phyloP scores from a whole-genome alignment of 2,888 invertebrate species.

The Caenorhabditis japonica region DNA sequence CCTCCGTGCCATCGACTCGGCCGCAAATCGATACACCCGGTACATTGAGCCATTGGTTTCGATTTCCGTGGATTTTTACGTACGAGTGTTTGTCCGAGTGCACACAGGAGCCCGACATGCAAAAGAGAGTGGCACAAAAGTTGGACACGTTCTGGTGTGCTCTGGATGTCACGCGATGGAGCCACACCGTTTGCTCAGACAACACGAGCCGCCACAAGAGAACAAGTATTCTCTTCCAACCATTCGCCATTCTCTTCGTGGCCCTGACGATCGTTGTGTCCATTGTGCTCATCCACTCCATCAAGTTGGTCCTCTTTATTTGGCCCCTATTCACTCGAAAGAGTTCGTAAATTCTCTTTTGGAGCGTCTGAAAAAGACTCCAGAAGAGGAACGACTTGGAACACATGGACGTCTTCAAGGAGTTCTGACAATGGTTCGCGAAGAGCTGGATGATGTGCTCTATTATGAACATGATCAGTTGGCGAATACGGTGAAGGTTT shows the following conservation, averaged over 20 bases:
- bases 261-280: conserved; percentile 61
- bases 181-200: conserved; percentile 84
- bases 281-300: conserved; percentile 78
- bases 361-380: conserved; percentile 62
- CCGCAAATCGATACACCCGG: conserved; percentile 92
- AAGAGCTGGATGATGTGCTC: conserved; percentile 86
- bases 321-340: conserved; percentile 86
- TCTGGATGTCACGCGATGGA: conserved; percentile 88
- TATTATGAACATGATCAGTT: conserved; percentile 89
- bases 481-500: conserved; percentile 81
- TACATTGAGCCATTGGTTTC: conserved; percentile 92
- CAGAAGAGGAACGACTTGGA: conserved; percentile 80
- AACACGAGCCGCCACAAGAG: conserved; percentile 17
- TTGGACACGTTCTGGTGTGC: conserved; percentile 90
- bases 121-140: conserved; percentile 89
- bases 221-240: conserved; percentile 42
- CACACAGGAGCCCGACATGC: conserved; percentile 87
- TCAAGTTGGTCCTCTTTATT: conserved; percentile 95
- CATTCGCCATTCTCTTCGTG: conserved; percentile 34
- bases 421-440: conserved; percentile 84
- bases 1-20: conserved; percentile 89
- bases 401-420: conserved; percentile 87
- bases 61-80: conserved; percentile 94
- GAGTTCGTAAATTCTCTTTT: conserved; percentile 85
- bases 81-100: conserved; percentile 91